Evolutionary conservation across 2,888 invertebrate genomes (phyloP).

Genomic region (Synergus laeviventris): DNA sequence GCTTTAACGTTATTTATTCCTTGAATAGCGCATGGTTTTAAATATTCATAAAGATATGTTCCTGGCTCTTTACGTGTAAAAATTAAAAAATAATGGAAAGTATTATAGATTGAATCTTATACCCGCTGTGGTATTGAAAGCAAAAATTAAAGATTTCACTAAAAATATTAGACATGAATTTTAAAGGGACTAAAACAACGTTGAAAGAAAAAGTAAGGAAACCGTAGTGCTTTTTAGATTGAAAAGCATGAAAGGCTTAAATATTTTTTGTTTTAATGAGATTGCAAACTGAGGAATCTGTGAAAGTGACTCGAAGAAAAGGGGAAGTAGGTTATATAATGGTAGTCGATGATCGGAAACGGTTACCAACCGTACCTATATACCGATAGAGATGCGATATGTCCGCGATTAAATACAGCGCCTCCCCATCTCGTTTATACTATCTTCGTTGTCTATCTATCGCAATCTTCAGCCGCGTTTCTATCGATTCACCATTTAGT

Average conservation of each 20-base stretch:
- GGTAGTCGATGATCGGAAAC: slow-evolving; percentile 37
- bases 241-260: not conserved
- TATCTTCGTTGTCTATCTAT: slow-evolving; percentile 35
- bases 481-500: slow-evolving; percentile 40
- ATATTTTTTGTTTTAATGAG: slow-evolving; percentile 29
- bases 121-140: not conserved
- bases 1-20: too few relatives aligned
- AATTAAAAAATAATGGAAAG: not conserved
- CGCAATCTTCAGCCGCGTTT: slow-evolving; percentile 36
- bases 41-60: too few relatives aligned
- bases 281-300: slow-evolving; percentile 28
- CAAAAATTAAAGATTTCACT: not conserved
- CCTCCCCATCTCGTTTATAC: slow-evolving; percentile 18
- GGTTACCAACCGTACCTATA: slow-evolving; percentile 27
- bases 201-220: not conserved
- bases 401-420: slow-evolving; percentile 39
- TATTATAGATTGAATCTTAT: not conserved
- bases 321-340: slow-evolving; percentile 32
- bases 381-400: slow-evolving; percentile 37
- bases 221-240: slow-evolving; percentile 5
- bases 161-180: not conserved
- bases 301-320: slow-evolving; percentile 24
- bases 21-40: too few relatives aligned
- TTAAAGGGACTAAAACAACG: not conserved
- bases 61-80: too few relatives aligned